phyloP scores from a whole-genome alignment of 2,797 vertebrate species.

The Sylvia borin region DNA sequence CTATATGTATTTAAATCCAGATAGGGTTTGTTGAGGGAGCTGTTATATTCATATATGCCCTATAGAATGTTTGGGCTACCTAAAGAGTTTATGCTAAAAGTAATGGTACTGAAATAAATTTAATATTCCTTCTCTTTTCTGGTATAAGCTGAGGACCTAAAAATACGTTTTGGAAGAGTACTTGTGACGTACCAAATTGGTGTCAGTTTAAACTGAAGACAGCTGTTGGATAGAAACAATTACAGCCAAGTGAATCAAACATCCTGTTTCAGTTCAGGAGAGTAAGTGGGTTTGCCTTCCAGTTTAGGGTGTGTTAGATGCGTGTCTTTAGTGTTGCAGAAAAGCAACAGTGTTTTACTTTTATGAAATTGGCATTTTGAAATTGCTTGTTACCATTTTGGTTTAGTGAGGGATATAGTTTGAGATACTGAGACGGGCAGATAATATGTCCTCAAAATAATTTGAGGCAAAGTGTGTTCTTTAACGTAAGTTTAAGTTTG shows the following conservation, averaged over 20 bases:
- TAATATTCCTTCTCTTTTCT: neutral
- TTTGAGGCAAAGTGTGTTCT: conserved; percentile 33
- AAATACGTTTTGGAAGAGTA: neutral
- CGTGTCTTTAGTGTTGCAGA: neutral
- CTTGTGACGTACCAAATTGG: neutral
- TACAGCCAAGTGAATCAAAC: neutral
- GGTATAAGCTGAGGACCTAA: neutral
- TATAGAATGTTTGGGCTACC: neutral
- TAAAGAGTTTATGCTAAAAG: neutral
- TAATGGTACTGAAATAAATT: neutral
- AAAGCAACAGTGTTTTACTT: neutral
- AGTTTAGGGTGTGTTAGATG: neutral
- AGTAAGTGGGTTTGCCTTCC: neutral
- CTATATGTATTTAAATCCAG: neutral
- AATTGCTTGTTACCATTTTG: neutral
- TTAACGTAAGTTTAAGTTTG: conserved; percentile 55
- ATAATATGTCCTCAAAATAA: conserved; percentile 44
- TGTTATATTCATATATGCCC: neutral
- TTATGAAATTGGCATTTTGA: neutral
- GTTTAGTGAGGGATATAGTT: neutral
- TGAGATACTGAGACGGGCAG: neutral
- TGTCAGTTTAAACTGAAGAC: neutral
- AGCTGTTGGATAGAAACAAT: neutral
- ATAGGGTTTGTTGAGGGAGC: no score
- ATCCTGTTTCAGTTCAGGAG: neutral